phyloP scores from a whole-genome alignment of 2,888 invertebrate genomes.

The Drosophila prolongata region DNA sequence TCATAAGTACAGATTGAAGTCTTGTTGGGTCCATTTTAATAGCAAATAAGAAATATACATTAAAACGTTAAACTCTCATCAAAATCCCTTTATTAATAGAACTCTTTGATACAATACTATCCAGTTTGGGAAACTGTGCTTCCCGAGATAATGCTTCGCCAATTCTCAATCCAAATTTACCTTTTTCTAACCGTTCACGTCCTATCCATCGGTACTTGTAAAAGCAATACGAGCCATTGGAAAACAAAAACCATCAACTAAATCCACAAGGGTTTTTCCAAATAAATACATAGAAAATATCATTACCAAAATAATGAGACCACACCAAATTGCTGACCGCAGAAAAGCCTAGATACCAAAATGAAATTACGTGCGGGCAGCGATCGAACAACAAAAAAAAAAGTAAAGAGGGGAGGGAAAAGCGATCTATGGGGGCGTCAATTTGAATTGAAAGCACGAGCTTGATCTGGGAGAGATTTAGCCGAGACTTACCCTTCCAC shows the following conservation, averaged over 20 bases:
- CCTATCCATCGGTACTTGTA: not conserved
- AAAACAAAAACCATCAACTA: conserved; percentile 17
- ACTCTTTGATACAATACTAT: too few relatives aligned
- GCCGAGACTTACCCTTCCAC: conserved; percentile 6
- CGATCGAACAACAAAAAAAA: conserved; percentile 18
- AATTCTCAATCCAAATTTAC: conserved; percentile 13
- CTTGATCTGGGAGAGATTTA: conserved; percentile 28
- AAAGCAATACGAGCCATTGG: not conserved
- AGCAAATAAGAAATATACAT: too few relatives aligned
- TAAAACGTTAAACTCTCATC: too few relatives aligned
- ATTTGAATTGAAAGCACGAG: conserved; percentile 68
- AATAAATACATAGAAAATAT: conserved; percentile 52
- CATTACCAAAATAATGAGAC: conserved; percentile 67
- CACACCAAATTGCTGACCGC: conserved; percentile 52
- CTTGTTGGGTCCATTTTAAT: too few relatives aligned
- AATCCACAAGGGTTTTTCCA: conserved; percentile 28
- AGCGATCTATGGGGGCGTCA: conserved; percentile 57
- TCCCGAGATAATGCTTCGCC: too few relatives aligned
- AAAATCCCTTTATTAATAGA: too few relatives aligned
- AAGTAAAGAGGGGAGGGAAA: conserved; percentile 8
- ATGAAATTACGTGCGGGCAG: conserved; percentile 41
- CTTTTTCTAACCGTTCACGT: conserved; percentile 25
- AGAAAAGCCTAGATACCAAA: conserved; percentile 42
- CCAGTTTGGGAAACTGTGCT: too few relatives aligned
- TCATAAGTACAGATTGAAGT: too few relatives aligned